Evolutionary conservation across 2,888 invertebrate species (phyloP), one percentile per base, ranked within the genome.

Genomic region (Tetragonisca angustula): DNA sequence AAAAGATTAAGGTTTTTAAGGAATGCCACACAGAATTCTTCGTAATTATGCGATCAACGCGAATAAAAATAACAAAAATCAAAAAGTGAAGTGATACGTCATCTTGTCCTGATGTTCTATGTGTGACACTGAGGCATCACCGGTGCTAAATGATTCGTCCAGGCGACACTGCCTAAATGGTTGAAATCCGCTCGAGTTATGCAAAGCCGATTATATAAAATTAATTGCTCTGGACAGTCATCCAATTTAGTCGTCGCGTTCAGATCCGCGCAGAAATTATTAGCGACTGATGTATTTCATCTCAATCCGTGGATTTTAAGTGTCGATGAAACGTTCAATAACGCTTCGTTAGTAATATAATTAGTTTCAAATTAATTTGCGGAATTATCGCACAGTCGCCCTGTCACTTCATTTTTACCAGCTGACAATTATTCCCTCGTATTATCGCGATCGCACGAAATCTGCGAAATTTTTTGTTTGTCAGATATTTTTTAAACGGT

Each of bases 131-230:
- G 19, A 59, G 9, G 15, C 43, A 61, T 78, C 71, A 54, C 11
- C 9, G 43, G n/a, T 50, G 54, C 17, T 69, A 73, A 81, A 81
- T 64, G 69, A 81, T 62, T 81, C 61, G 62, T 32, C 27, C 36
- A 56, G 36, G 49, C 27, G 68, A 69, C 72, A 11, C 4, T 64
- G 5, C 32, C 5, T 79, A 73, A 81, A 81, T 59, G 79, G 49
- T 5, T 49, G 24, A 64, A 73, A 81, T 64, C 54, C 79, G 61
- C 24, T 73, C 50, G 68, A 67, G 50, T 73, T 81, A 79, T 73
- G 81, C 62, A 81, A 81, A 81, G 72, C 81, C 72, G 81, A 81
- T 81, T 81, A 79, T 73, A 79, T 64, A 62, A 79, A 81, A 81
- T 79, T 72, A 81, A 81, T 81, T 81, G 79, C 62, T 36, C 21